Evolutionary conservation across 2,113 vertebrate genomes (phyloP).

Genomic region (Megaceryle maxima): DNA sequence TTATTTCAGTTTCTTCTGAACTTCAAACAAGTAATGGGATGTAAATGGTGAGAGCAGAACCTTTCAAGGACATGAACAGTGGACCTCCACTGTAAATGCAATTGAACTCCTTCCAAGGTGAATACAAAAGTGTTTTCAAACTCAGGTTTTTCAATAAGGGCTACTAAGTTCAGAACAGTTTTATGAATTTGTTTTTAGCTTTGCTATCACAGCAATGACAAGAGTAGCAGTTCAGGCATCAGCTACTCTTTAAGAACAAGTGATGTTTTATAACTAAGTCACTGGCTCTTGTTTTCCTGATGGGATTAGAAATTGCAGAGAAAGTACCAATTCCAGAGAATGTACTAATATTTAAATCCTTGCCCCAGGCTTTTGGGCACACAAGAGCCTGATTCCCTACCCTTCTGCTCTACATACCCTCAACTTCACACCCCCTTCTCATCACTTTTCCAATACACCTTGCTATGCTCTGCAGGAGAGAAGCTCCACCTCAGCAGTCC

Average conservation of each 20-base stretch:
- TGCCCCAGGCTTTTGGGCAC: not conserved
- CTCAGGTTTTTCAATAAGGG: not conserved
- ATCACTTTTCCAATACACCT: not conserved
- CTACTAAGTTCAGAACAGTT: not conserved
- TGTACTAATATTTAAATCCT: not conserved
- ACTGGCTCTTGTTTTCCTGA: not conserved
- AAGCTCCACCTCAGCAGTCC: not conserved
- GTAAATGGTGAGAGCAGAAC: not conserved
- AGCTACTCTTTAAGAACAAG: not conserved
- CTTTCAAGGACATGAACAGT: not conserved
- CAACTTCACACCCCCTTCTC: not conserved
- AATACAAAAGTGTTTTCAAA: not conserved
- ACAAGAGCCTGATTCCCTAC: not conserved
- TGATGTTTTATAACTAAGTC: not conserved
- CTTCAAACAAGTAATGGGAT: not conserved
- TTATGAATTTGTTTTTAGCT: not conserved
- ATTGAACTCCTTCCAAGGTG: not conserved
- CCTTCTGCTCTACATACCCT: not conserved
- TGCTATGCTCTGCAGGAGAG: not conserved
- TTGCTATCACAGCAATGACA: not conserved
- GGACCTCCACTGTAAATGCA: not conserved
- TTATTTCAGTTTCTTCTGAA: not conserved
- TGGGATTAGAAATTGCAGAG: not conserved
- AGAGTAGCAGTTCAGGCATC: not conserved
- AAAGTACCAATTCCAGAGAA: not conserved